Evolutionary conservation across 2,113 vertebrate genomes (phyloP).

Genomic region (Plectropomus leopardus): DNA sequence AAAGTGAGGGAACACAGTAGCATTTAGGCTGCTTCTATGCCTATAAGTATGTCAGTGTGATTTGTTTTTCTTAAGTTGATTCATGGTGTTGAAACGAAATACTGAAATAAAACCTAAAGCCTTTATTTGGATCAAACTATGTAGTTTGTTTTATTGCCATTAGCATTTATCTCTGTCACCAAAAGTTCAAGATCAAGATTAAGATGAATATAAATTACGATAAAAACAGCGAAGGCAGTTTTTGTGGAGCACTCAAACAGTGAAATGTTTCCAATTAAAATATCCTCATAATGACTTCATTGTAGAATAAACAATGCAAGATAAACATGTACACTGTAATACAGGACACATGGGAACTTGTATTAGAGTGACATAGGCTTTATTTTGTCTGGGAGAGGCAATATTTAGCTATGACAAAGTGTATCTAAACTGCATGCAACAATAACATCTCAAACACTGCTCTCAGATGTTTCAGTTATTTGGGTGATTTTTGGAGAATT

Average conservation of each 20-base stretch:
- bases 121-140: neutral
- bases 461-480: neutral
- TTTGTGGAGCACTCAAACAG: neutral
- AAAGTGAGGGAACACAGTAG: neutral
- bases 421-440: constrained; percentile 9
- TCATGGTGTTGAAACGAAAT: constrained; percentile 10
- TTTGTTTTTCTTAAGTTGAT: constrained; percentile 14
- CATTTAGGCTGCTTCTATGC: neutral
- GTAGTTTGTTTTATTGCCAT: constrained; percentile 26
- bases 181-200: constrained; percentile 3
- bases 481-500: neutral
- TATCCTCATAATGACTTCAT: constrained; percentile 10
- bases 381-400: constrained; percentile 4
- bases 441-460: neutral
- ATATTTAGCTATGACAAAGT: neutral
- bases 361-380: neutral
- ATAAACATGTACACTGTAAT: neutral
- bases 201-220: constrained; percentile 12
- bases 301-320: constrained; percentile 23
- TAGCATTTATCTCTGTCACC: constrained; percentile 20
- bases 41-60: neutral
- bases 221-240: neutral
- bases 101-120: constrained; percentile 4
- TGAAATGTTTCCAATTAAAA: constrained; percentile 11
- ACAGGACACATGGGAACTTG: neutral